phyloP scores from a whole-genome alignment of 2,113 vertebrate genomes.

The Eublepharis macularius region DNA sequence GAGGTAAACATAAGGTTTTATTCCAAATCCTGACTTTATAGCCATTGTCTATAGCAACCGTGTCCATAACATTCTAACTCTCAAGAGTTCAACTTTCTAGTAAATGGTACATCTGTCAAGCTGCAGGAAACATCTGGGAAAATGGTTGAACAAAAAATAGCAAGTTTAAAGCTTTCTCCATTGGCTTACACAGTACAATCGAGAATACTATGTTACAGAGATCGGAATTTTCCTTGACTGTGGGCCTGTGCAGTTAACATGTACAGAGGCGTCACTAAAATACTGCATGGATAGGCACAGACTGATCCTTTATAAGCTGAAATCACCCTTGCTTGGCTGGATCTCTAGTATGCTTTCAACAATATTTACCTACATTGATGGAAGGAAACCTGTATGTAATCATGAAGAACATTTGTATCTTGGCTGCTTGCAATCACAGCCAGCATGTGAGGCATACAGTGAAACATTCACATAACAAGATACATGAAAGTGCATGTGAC shows the following conservation, averaged over 20 bases:
- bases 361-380: neutral
- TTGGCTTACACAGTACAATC: constrained; percentile 23
- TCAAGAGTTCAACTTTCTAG: constrained; percentile 77
- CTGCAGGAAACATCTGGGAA: constrained; percentile 83
- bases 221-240: neutral
- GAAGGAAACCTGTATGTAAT: neutral
- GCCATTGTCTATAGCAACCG: constrained; percentile 79
- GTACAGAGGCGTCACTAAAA: neutral
- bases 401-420: neutral
- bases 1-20: constrained; percentile 36
- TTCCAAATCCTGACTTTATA: constrained; percentile 64
- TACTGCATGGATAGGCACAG: neutral
- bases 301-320: neutral
- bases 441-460: neutral
- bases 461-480: neutral
- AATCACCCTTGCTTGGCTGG: neutral
- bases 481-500: no score
- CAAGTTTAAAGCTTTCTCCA: constrained; percentile 57
- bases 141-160: constrained; percentile 65
- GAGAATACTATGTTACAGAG: constrained; percentile 3
- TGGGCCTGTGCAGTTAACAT: neutral
- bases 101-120: constrained; percentile 75
- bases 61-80: constrained; percentile 77
- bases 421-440: neutral
- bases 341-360: neutral